Percentiles rank a stretch among this genome's conserved stretches.
These are phyloP conservation scores for Drosophila lacicola DNA, from an alignment of 2,888 invertebrate genomes.

Conservation along the genomic window DNA sequence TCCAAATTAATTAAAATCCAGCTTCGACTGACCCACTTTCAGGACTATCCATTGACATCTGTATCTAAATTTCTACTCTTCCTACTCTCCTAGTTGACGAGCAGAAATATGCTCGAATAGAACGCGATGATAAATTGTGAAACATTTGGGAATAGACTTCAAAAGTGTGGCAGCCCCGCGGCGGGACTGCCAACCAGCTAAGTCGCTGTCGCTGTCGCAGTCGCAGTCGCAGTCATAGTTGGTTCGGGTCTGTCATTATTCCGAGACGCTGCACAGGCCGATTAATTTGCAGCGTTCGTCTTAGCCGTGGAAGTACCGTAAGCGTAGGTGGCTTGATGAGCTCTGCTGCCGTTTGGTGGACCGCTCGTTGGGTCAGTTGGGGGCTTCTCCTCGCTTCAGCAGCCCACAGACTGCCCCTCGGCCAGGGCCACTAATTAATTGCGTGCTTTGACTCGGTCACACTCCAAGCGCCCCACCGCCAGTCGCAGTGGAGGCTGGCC, in stretches of 20 bases:
- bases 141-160: slow-evolving; percentile 68
- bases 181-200: slow-evolving; percentile 34
- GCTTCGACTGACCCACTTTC: slow-evolving; percentile 53
- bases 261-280: slow-evolving; percentile 53
- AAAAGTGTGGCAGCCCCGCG: slow-evolving; percentile 71
- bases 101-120: slow-evolving; percentile 41
- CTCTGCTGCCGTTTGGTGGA: slow-evolving; percentile 57
- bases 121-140: slow-evolving; percentile 63
- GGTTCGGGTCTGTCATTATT: slow-evolving; percentile 47
- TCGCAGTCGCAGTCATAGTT: not conserved
- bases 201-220: slow-evolving; percentile 18
- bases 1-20: slow-evolving; percentile 73
- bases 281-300: slow-evolving; percentile 69
- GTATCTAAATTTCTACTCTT: slow-evolving; percentile 16
- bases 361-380: slow-evolving; percentile 47
- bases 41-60: slow-evolving; percentile 62
- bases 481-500: slow-evolving; percentile 16
- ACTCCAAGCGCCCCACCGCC: slow-evolving; percentile 37
- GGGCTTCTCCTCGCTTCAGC: slow-evolving; percentile 58
- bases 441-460: slow-evolving; percentile 59
- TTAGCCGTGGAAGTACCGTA: slow-evolving; percentile 66
- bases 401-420: slow-evolving; percentile 36
- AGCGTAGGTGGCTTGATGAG: slow-evolving; percentile 77
- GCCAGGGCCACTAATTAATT: slow-evolving; percentile 71
- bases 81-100: slow-evolving; percentile 40